phyloP scores from a whole-genome alignment of 2,113 vertebrate species.

The Megalops atlanticus region DNA sequence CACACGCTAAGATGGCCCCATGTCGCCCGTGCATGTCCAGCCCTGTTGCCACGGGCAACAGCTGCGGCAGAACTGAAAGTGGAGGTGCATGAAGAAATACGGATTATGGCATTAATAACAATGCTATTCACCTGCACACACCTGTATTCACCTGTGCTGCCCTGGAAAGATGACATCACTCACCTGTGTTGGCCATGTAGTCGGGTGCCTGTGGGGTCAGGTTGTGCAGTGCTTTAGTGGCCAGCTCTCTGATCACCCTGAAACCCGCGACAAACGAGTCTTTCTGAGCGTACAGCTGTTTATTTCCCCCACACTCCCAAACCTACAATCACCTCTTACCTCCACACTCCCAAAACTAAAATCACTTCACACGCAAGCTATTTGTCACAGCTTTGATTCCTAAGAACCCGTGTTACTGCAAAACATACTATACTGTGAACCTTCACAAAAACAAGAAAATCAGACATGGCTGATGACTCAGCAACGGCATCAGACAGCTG shows the following conservation, averaged over 20 bases:
- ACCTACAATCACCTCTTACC: too few species aligned
- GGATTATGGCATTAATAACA: background rate
- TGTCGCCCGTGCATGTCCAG: slow-evolving; percentile 87
- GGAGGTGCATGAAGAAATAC: slow-evolving; percentile 1
- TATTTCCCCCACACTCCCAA: background rate
- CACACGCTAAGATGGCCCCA: slow-evolving; percentile 88
- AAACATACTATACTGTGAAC: too few species aligned
- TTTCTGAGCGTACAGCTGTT: background rate
- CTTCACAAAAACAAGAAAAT: too few species aligned
- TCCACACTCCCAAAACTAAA: too few species aligned
- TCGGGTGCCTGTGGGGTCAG: slow-evolving; percentile 78
- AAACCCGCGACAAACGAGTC: slow-evolving; percentile 10
- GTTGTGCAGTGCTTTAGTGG: slow-evolving; percentile 86
- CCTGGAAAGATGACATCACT: slow-evolving; percentile 37
- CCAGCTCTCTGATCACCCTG: slow-evolving; percentile 85
- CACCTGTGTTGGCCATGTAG: slow-evolving; percentile 81
- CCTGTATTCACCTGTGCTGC: background rate
- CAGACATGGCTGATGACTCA: too few species aligned
- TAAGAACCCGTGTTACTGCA: too few species aligned
- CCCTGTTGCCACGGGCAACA: slow-evolving; percentile 79
- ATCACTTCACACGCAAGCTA: too few species aligned
- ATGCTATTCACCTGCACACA: background rate
- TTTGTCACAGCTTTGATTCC: too few species aligned
- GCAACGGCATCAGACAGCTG: too few species aligned
- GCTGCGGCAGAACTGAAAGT: slow-evolving; percentile 80